These are phyloP conservation scores for Dolichopus griseipennis DNA, from an alignment of 2,888 invertebrate species.

Conservation along the genomic window DNA sequence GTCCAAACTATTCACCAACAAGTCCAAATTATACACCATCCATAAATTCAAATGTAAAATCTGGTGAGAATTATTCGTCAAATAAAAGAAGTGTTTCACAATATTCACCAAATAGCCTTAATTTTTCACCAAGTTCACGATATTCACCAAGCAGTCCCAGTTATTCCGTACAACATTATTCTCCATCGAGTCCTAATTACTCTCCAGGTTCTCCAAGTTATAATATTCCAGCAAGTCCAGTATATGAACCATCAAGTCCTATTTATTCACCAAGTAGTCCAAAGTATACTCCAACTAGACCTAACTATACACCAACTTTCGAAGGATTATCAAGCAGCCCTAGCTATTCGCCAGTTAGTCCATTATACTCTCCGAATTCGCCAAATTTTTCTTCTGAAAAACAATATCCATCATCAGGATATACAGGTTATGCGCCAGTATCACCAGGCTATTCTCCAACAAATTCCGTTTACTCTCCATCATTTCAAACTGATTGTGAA, in stretches of 20 bases:
- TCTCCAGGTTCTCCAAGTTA: too few relatives aligned
- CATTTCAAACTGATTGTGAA: constrained; percentile 41
- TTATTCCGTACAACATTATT: too few relatives aligned
- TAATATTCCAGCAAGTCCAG: too few relatives aligned
- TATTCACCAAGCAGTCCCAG: too few relatives aligned
- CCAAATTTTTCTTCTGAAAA: constrained; percentile 65
- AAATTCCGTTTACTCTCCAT: constrained; percentile 64
- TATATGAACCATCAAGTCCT: constrained; percentile 44
- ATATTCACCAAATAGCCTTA: too few relatives aligned
- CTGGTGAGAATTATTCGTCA: too few relatives aligned
- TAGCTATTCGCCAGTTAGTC: constrained; percentile 55
- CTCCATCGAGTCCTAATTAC: too few relatives aligned
- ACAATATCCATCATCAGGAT: constrained; percentile 37
- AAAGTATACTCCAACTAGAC: constrained; percentile 61
- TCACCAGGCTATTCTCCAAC: constrained; percentile 49
- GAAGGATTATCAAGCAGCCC: constrained; percentile 53
- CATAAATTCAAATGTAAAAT: too few relatives aligned
- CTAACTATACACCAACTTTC: constrained; percentile 53
- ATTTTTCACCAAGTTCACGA: too few relatives aligned
- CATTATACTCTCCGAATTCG: constrained; percentile 69
- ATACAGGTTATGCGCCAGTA: constrained; percentile 52
- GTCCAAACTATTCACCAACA: too few relatives aligned
- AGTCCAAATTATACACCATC: too few relatives aligned
- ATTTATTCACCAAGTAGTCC: constrained; percentile 67
- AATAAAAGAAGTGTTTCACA: too few relatives aligned